Evolutionary conservation across 2,797 vertebrate genomes (phyloP).

Genomic region (Malacoctenus gilli): DNA sequence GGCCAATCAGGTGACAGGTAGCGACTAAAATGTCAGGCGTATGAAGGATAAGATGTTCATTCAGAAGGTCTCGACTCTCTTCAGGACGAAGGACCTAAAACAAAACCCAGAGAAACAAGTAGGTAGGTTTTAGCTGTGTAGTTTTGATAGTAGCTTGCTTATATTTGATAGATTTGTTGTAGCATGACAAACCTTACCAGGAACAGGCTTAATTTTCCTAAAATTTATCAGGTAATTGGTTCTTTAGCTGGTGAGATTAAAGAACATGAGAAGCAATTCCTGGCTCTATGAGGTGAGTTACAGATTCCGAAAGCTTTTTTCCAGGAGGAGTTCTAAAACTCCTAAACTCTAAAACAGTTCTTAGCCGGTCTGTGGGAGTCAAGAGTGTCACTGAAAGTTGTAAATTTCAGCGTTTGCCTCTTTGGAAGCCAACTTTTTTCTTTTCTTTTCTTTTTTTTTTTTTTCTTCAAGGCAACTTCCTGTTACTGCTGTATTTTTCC

Average conservation of each 20-base stretch:
- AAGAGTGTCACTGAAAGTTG: too few relatives aligned
- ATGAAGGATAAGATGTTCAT: slow-evolving; percentile 74
- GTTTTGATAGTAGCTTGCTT: slow-evolving; percentile 4
- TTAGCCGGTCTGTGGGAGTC: too few relatives aligned
- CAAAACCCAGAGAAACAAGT: slow-evolving; percentile 38
- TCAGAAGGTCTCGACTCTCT: slow-evolving; percentile 71
- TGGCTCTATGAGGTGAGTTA: too few relatives aligned
- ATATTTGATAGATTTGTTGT: not conserved
- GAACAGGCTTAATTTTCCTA: too few relatives aligned
- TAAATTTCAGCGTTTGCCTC: too few relatives aligned
- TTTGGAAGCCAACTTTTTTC: not conserved
- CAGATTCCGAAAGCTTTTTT: too few relatives aligned
- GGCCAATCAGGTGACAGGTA: slow-evolving; percentile 77
- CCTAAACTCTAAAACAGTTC: too few relatives aligned
- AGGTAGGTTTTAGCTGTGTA: slow-evolving; percentile 55
- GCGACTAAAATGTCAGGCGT: slow-evolving; percentile 69
- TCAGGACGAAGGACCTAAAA: slow-evolving; percentile 58
- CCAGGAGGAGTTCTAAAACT: too few relatives aligned
- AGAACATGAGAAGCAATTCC: too few relatives aligned
- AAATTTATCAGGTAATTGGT: too few relatives aligned
- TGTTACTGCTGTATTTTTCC: not conserved
- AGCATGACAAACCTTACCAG: too few relatives aligned
- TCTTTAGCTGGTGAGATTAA: too few relatives aligned
- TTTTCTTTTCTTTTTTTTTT: not conserved
- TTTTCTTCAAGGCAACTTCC: not conserved